Base-by-base conservation (phyloP, 2,113 vertebrate genomes). In the Neolamprologus caudopunctatus region DNA sequence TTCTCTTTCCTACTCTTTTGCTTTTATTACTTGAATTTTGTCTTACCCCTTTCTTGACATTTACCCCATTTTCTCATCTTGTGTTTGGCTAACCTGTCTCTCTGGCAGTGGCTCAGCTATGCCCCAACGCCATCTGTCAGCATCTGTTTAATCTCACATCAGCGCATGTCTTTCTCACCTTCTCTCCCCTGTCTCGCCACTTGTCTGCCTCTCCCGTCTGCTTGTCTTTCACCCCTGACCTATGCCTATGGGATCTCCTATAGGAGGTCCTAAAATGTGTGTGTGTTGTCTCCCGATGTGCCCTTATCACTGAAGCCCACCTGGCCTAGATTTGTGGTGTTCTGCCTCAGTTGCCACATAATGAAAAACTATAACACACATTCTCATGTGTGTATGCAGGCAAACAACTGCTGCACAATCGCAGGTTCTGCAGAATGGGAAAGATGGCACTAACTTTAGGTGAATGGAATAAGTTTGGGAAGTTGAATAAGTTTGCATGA, bases 121-220 rank as follows among this genome's bases (percentile, higher is more conserved):
- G 86, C 85, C 93, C 88, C 82, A 14, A 71, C 13, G 75, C 90
- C 94, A 94, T 94, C 93, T 94, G 94, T 92, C 92, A 90, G 87
- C 94, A 93, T 93, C 94, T 94, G 94, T 92, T 92, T 92, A 92
- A 95, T 95, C 85, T 93, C 91, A 92, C 87, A 89, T 88, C 87
- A 71, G 91, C 91, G 79, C 92, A 81, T 47, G 85, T 89, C 94
- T 85, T 28, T 57, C 86, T 90, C 92, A 86, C 86, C 87, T 87
- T 14, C 66, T 82, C 87, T 66, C 86, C 50, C 82, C 88, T 82
- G 89, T 87, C 90, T 87, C 21, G 9, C 85, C 40, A 71, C 45
- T 71, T 82, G 82, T 82, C 91, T 85, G 28, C 85, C 54, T 85
- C 42, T 57, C 57, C 89, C 84, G 54, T 85, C 91, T 89, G 90